phyloP scores from a whole-genome alignment of 2,888 invertebrate genomes.

The Metacarcinus magister region DNA sequence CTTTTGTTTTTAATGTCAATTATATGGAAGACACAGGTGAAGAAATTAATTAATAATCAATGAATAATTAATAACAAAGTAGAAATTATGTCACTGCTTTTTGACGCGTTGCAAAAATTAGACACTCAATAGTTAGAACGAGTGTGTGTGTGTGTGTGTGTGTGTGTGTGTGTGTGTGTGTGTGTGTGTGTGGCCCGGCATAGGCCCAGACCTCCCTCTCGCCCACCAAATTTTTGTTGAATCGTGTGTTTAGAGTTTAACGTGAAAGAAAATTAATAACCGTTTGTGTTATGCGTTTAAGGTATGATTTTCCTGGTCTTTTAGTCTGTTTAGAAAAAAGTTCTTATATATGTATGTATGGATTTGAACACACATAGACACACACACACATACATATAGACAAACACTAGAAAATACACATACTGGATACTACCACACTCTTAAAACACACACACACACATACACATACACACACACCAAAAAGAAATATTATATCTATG shows the following conservation, averaged over 20 bases:
- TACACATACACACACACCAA: not conserved
- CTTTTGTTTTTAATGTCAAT: no score
- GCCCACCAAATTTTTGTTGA: slow-evolving; percentile 26
- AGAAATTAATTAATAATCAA: not conserved
- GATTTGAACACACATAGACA: slow-evolving; percentile 13
- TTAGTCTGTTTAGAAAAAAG: not conserved
- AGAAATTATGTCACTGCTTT: not conserved
- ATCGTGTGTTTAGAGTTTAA: slow-evolving; percentile 36
- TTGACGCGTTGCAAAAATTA: no score
- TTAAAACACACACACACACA: slow-evolving; percentile 31
- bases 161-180: not conserved
- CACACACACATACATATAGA: slow-evolving; percentile 54
- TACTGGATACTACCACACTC: not conserved
- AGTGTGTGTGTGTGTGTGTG: not conserved
- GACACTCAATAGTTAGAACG: no score
- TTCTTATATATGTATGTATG: slow-evolving; percentile 57
- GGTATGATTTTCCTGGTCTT: slow-evolving; percentile 22
- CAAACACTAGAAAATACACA: slow-evolving; percentile 47
- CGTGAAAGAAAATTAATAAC: not conserved
- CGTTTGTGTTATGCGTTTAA: not conserved
- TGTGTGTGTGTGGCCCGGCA: not conserved
- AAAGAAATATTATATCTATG: not conserved
- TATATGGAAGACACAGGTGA: not conserved
- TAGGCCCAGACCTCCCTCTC: not conserved
- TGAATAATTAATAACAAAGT: not conserved